phyloP scores from a whole-genome alignment of 2,888 invertebrate species.

The Phalangium opilio region DNA sequence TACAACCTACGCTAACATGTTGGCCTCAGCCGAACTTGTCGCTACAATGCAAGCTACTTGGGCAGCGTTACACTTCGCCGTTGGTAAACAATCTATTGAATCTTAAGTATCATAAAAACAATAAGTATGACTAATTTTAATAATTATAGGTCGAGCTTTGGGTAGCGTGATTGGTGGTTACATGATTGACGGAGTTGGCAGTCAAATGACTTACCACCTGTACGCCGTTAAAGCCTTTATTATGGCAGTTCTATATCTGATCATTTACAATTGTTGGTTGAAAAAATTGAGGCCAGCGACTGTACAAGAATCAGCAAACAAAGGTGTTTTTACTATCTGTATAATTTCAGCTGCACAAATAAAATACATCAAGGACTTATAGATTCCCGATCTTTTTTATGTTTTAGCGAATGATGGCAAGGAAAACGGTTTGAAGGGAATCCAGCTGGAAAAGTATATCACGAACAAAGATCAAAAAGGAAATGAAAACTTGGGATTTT shows the following conservation, averaged over 20 bases:
- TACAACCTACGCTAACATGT: constrained; percentile 2
- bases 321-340: too few species aligned
- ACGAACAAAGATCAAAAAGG: too few species aligned
- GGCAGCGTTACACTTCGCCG: constrained; percentile 7
- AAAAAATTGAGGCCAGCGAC: neutral
- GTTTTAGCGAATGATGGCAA: too few species aligned
- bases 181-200: constrained; percentile 5
- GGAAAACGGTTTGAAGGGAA: too few species aligned
- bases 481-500: too few species aligned
- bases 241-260: neutral
- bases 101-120: neutral
- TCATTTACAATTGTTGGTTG: neutral
- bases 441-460: too few species aligned
- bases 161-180: constrained; percentile 6
- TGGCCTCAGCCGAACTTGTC: constrained; percentile 2
- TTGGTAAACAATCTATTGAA: neutral
- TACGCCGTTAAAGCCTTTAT: neutral
- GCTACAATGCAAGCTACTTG: constrained; percentile 10
- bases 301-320: too few species aligned
- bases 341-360: too few species aligned
- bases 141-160: constrained; percentile 5
- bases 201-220: neutral
- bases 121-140: neutral
- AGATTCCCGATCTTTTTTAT: too few species aligned
- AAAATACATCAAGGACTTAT: too few species aligned